Base-by-base conservation (phyloP, 2,113 vertebrate species). In the Plectropomus leopardus region DNA sequence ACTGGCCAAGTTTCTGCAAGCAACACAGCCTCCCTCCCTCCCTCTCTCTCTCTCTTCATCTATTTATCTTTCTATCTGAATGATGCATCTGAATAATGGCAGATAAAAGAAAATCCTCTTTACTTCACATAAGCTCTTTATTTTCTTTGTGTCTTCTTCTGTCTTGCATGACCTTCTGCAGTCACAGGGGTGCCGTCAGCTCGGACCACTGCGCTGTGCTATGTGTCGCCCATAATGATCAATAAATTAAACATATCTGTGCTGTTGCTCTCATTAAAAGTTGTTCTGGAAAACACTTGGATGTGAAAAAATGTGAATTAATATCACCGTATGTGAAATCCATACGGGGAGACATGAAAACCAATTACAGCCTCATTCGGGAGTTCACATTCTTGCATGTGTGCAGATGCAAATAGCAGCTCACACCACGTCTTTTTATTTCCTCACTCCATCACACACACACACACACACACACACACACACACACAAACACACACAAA, bases 1-100 rank as follows among this genome's bases (percentile, higher is more conserved):
- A 90, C 30, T 54, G 74, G 80, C 85, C 72, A 72, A 78, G 45
- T 60, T 71, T 68, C 76, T 88, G 78, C 82, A 78, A 91, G 86
- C 74, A 77, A 92, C 85, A 78, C 76, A 74, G 65, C 72, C 66
- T 3, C 8, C 7, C 64, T 24, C n/a, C n/a, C n/a, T n/a, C 48
- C 36, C 30, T 45, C 51, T 32, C 10, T 23, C 26, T 14, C 5
- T 70, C 71, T 30, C 5, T 67, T 26, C 19, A 28, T 85, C 67
- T 51, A 71, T 83, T 60, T 74, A 76, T 88, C 72, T 23, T 3
- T 78, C 53, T 10, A 84, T 88, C 81, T 67, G 78, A 71, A 60
- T 60, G 58, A 86, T 76, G 42, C 66, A 57, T 84, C 63, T 70
- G 69, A 86, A 69, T 84, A 72, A 84, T 69, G 58, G 77, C 14